A percentile compares a stretch with the other conserved stretches of the same genome.
Conservation (phyloP, 2,113 vertebrate genomes). For the Zosterops lateralis region DNA sequence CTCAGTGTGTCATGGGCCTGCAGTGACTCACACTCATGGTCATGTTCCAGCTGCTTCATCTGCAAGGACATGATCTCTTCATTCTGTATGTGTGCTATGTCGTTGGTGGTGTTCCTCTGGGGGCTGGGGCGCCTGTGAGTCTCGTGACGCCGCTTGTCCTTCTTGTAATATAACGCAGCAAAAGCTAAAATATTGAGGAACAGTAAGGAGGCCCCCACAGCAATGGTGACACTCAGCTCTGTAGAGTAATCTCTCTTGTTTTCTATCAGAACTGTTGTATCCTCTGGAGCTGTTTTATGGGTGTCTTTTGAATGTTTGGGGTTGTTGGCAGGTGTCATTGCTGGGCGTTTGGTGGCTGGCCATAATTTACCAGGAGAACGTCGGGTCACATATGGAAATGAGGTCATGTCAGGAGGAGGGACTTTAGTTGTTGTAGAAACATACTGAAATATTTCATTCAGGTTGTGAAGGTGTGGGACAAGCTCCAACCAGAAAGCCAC, state of each 20-base stretch:
- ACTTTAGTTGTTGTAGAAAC: constrained; percentile 95
- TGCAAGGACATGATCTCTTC: constrained; percentile 93
- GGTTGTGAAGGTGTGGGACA: constrained; percentile 91
- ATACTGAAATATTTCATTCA: constrained; percentile 93
- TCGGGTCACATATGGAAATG: constrained; percentile 87
- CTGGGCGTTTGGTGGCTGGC: constrained; percentile 93
- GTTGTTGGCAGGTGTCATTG: constrained; percentile 83
- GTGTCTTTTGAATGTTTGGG: constrained; percentile 88
- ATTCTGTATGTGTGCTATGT: constrained; percentile 87
- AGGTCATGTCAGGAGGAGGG: constrained; percentile 91
- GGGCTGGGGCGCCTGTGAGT: constrained; percentile 88
- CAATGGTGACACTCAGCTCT: constrained; percentile 93
- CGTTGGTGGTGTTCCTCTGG: constrained; percentile 82
- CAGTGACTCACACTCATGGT: constrained; percentile 86
- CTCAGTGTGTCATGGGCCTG: constrained; percentile 86
- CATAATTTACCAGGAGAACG: constrained; percentile 88
- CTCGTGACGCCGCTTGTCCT: constrained; percentile 91
- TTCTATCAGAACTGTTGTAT: constrained; percentile 88
- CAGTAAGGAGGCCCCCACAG: constrained; percentile 90
- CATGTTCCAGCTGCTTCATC: constrained; percentile 92
- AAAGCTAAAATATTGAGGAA: constrained; percentile 97
- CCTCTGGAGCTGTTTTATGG: constrained; percentile 80
- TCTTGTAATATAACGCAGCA: constrained; percentile 94
- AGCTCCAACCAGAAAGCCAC: constrained; percentile 97
- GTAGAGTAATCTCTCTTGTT: constrained; percentile 93